Evolutionary conservation across 2,888 invertebrate species (phyloP), one percentile per base, ranked within the genome.

Genomic region (Diloba caeruleocephala): DNA sequence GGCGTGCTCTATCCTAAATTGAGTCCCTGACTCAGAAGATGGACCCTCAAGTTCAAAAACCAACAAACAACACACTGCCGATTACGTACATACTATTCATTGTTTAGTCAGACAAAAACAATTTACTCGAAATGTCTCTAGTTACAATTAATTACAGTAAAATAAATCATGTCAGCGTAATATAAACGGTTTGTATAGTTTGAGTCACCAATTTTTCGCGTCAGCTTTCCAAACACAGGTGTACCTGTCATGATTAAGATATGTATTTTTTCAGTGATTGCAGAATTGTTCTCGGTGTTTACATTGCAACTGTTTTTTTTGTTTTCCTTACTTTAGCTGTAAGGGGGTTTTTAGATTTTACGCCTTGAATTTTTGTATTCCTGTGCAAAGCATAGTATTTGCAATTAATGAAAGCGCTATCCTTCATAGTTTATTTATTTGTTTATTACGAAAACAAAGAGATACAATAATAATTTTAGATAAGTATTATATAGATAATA

Each of bases 141-240:
- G 4, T 14, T 25, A 23, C 42, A 55, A 56, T 63, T 63, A 29
- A 59, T 53, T 28, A 39, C 12, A 19, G 13, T 15, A 10, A 8
- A 39, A 31, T 43, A 50, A 33, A 54, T 54, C 36, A 49, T 29
- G 21, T 32, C 19, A 1, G 6, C 13, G 28, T 19, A 21, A 15
- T 26, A 33, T 32, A 23, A 46, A 34, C 12, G 29, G 14, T 17
- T 28, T 46, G 36, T 62, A 6, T 32, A n/a, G 29, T 12, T 46
- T 26, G 17, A 25, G 39, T 39, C 28, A 49, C 33, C 13, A 28
- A 9, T 28, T 33, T 34, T 12, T 7, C 32, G 26, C 37, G 28
- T 26, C 38, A 43, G 12, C 21, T 41, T 9, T 5, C 10, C 25
- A 36, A 52, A 52, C 42, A 52, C 38, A 41, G 48, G 42, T 56